Evolutionary conservation across 2,797 vertebrate genomes (phyloP), one percentile per base, ranked within the genome.

Genomic region (Eremophila alpestris): DNA sequence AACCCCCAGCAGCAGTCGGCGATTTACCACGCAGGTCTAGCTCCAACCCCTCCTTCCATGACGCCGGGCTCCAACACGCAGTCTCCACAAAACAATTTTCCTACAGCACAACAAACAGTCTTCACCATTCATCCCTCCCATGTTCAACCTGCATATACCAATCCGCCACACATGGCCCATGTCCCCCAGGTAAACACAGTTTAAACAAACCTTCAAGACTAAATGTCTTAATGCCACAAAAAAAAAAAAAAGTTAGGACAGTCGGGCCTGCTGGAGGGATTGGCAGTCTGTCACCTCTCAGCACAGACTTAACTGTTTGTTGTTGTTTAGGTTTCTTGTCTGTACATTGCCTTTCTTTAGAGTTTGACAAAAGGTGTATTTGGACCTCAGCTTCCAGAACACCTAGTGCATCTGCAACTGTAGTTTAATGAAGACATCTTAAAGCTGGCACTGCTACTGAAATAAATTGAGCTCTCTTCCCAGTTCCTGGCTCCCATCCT

Each of bases 101-200:
- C 99, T 85, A 97, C 99, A 55, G 98, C 99, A 96, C 99, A 99
- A 96, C 99, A 99, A 98, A 98, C 99, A 1, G 99, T 99, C 93
- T 98, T 98, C 82, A 99, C 99, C 91, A 99, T 99, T 97, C 99
- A 99, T 97, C 99, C 99, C 55, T 99, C 99, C 97, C 99, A 99
- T 91, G 98, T 99, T 96, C 99, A 99, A 98, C 99, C 99, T 83
- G 98, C 99, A 88, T 99, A 99, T 97, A 98, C 98, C 96, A 99
- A 98, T 97, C 98, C 98, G 91, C 98, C 98, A 96, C 99, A 99
- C 97, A 99, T 99, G 99, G 99, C 99, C 83, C 99, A 99, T 87
- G 97, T 99, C 97, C 99, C 99, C 97, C 99, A 99, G 99, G 99
- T 99, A 97, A 98, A 96, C 85, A 88, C 87, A 85, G 91, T 92